Base-by-base conservation (phyloP, 2,888 invertebrate species). In the Eremobia ochroleuca region DNA sequence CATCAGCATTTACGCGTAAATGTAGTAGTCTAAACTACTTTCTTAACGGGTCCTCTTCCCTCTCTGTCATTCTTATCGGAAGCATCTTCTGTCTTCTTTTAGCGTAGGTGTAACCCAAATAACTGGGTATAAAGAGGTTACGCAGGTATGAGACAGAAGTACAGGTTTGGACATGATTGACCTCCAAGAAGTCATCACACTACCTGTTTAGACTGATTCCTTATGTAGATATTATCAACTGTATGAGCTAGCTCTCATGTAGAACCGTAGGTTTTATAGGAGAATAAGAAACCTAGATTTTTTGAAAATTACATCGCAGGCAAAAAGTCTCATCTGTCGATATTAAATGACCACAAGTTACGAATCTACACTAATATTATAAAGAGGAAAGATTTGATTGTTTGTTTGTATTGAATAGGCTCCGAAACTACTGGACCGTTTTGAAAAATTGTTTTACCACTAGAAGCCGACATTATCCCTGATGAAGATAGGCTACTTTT, bases 1-100 rank as follows among this genome's bases (percentile, higher is more conserved):
- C 95, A 92, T 90, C 94, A 92, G 94, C 94, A 92, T 74, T 83
- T 86, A 87, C 91, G 96, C 96, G 96, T 96, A 96, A 96, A 94
- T 91, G 93, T 92, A 90, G 96, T 96, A 96, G 96, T 95, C 93
- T 76, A 90, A 89, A 92, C 93, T 91, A 93, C 94, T 95, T 95
- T 95, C 92, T 92, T 96, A 96, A 96, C 96, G 96, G 96, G 92
- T 91, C 88, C 79, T 90, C 79, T 84, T 77, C 79, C 78, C 3
- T 94, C 94, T 90, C 92, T 87, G 77, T 94, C 90, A 80, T 78
- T 79, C 92, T 72, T 77, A 75, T 46, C n/a, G 21, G 52, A 81
- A 79, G 72, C 68, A 83, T 89, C 76, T 75, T 77, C 87, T 84
- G 73, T 94, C 94, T 82, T 86, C 85, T 68, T 96, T 94, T 91